Conservation (phyloP, 2,113 vertebrate genomes). For the Rousettus leschenaultii region DNA sequence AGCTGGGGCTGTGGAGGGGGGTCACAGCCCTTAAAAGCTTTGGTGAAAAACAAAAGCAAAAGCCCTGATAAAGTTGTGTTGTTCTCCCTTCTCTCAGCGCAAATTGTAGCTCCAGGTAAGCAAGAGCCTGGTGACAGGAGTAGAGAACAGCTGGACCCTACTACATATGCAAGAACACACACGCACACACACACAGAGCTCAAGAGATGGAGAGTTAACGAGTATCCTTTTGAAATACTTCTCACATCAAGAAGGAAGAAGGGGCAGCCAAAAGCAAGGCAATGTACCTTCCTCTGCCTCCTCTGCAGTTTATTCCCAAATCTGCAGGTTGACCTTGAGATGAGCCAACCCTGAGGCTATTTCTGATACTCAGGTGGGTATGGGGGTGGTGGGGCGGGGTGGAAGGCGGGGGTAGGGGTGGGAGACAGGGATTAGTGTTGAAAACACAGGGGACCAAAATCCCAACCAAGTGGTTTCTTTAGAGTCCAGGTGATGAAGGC, state of each 20-base stretch:
- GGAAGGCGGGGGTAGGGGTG: neutral
- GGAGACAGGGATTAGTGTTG: slow-evolving; percentile 24
- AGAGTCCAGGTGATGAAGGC: neutral
- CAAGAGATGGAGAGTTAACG: neutral
- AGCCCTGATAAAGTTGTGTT: neutral
- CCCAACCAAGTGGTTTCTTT: neutral
- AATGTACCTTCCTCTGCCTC: neutral
- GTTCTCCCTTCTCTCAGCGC: neutral
- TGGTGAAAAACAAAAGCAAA: neutral
- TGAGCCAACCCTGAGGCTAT: neutral
- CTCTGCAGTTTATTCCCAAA: neutral
- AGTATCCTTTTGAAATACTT: neutral
- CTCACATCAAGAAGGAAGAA: neutral
- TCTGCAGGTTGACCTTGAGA: neutral
- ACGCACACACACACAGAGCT: neutral
- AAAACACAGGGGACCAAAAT: neutral
- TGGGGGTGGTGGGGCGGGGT: no score
- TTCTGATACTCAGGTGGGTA: neutral
- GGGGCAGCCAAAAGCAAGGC: neutral
- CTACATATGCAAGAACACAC: neutral
- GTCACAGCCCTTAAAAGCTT: neutral
- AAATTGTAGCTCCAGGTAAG: neutral
- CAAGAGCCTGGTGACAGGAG: neutral
- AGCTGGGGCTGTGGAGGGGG: neutral
- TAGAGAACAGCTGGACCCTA: neutral